Base-by-base conservation (phyloP, 2,797 vertebrate species). In the Enteromius fasciolatus region DNA sequence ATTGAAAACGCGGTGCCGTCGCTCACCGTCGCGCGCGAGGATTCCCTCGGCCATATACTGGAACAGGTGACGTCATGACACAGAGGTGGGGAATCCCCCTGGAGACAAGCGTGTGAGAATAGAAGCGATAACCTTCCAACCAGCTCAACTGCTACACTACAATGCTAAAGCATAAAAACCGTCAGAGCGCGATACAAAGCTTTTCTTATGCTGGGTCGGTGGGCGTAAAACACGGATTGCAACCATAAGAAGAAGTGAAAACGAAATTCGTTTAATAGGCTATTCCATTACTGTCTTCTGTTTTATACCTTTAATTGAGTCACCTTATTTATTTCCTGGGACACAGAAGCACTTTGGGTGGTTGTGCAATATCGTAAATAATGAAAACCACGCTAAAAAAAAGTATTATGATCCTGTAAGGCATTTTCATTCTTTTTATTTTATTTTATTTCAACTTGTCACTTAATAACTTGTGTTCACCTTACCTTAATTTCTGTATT, bases 11-110 rank as follows among this genome's bases (percentile, higher is more conserved):
- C 25, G 36, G 50, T 15, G 52, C 9, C 5, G 9, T 5, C n/a
- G 28, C 3, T 61, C 46, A 59, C 17, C 36, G 14, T 44, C 78
- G 4, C 69, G 64, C 70, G 20, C 46, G 74, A 86, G 87, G 87
- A 83, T 86, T 87, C 86, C 86, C 86, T 89, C 72, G 11, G 61
- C 76, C 81, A 73, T 77, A 80, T 86, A 84, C 83, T 86, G 88
- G 86, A 86, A 84, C 50, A 1, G 73, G 39, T 87, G 78, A 89
- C 82, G 73, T 89, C 79, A 89, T 33, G 39, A 64, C 54, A 46
- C 68, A 63, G 74, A 81, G 57, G 80, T 72, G 76, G 86, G 87
- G 88, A 82, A 80, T 75, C 68, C 81, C 87, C 84, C 23, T 4
- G 25, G 33, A 54, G 52, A 76, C 41, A 11, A 39, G 61, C 23